Evolutionary conservation across 1,140 invertebrate species (phyloP).

Genomic region (Drosophila bocqueti): DNA sequence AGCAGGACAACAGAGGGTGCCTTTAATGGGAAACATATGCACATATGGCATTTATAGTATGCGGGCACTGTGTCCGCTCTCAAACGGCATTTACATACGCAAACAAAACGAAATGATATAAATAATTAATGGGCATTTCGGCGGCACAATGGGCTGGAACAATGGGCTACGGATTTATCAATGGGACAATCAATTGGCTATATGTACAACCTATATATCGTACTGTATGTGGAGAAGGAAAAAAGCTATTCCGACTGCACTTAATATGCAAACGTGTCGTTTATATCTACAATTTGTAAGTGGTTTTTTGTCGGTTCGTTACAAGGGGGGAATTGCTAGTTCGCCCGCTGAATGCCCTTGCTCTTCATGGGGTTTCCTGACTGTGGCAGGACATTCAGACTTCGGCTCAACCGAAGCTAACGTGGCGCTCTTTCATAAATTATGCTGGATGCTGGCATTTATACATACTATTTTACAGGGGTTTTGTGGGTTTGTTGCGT

Average conservation of each 20-base stretch:
- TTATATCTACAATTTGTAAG: slow-evolving; percentile 37
- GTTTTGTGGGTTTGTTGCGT: slow-evolving; percentile 14
- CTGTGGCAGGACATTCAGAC: slow-evolving; percentile 9
- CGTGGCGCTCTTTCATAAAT: slow-evolving; percentile 4
- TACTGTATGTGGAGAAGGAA: slow-evolving; percentile 2
- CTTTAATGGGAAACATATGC: slow-evolving; percentile 21
- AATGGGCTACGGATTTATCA: slow-evolving; percentile 30
- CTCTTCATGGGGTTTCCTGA: not conserved
- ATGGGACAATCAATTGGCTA: slow-evolving; percentile 43
- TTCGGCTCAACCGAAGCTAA: slow-evolving; percentile 24
- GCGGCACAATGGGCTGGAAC: slow-evolving; percentile 46
- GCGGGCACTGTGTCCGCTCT: slow-evolving; percentile 13
- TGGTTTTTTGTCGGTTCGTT: slow-evolving; percentile 3
- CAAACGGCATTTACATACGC: slow-evolving; percentile 46
- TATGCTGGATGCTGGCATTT: slow-evolving; percentile 20
- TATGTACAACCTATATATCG: slow-evolving; percentile 13
- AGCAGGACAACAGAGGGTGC: not conserved
- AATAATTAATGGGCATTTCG: slow-evolving; percentile 64
- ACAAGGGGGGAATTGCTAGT: not conserved
- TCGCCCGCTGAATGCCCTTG: slow-evolving; percentile 21
- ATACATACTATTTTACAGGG: slow-evolving; percentile 24
- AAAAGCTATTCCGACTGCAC: slow-evolving; percentile 17
- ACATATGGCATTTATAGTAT: not conserved
- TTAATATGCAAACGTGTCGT: slow-evolving; percentile 47
- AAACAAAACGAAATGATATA: slow-evolving; percentile 55